Evolutionary conservation across 2,113 vertebrate species (phyloP).

Genomic region (Helogale parvula): DNA sequence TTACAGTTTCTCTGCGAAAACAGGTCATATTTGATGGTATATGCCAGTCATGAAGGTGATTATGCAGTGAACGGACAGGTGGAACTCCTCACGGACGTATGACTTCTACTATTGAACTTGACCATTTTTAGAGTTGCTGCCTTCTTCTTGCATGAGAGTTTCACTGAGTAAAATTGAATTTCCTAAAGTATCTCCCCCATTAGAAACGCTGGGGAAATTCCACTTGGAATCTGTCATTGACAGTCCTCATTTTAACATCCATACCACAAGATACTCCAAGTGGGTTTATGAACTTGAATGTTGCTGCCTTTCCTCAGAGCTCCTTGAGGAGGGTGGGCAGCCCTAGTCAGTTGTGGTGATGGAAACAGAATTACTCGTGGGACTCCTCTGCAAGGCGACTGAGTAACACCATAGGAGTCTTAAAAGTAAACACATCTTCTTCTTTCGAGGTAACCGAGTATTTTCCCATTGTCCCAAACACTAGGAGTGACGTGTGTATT

Average conservation of each 20-base stretch:
- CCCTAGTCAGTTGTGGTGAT: not conserved
- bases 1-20: constrained; percentile 44
- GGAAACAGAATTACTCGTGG: not conserved
- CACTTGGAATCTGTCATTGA: not conserved
- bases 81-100: not conserved
- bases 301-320: not conserved
- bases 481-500: not conserved
- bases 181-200: constrained; percentile 14
- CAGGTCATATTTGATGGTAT: not conserved
- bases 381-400: not conserved
- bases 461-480: not conserved
- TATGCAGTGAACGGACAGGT: not conserved
- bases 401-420: not conserved
- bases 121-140: constrained; percentile 28
- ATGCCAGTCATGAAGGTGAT: not conserved
- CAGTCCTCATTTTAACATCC: not conserved
- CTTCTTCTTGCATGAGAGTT: constrained; percentile 6
- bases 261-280: not conserved
- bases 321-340: not conserved
- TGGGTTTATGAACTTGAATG: not conserved
- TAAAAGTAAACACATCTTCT: not conserved
- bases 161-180: constrained; percentile 14
- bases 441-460: not conserved
- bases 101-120: not conserved
- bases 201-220: constrained; percentile 30